Evolutionary conservation across 1,140 invertebrate species (phyloP).

Genomic region (Venturia canescens): DNA sequence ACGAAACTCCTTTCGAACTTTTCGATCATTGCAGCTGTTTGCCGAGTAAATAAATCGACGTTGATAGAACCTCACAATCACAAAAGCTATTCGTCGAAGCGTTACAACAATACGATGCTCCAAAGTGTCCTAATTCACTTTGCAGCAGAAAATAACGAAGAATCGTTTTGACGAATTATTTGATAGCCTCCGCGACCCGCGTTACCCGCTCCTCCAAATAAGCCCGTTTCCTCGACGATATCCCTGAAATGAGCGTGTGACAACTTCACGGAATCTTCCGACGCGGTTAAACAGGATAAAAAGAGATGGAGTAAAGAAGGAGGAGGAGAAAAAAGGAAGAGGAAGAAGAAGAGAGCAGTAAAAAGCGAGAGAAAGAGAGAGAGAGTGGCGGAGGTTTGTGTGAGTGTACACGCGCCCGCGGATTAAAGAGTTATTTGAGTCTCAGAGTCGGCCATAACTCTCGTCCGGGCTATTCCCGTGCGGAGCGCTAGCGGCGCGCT

Average conservation of each 20-base stretch:
- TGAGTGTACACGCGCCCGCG: slow-evolving; percentile 66
- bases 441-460: slow-evolving; percentile 76
- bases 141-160: neutral
- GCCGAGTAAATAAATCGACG: neutral
- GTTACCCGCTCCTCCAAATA: slow-evolving; percentile 25
- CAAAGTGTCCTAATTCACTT: neutral
- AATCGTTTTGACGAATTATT: neutral
- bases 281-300: slow-evolving; percentile 14
- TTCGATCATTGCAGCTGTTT: too few species aligned
- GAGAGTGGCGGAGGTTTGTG: slow-evolving; percentile 53
- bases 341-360: slow-evolving; percentile 23
- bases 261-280: slow-evolving; percentile 41
- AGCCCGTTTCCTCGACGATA: slow-evolving; percentile 40
- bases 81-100: neutral
- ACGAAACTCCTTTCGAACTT: too few species aligned
- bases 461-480: slow-evolving; percentile 74
- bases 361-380: slow-evolving; percentile 34
- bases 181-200: neutral
- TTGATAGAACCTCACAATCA: neutral
- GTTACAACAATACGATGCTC: neutral
- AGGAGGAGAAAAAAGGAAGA: slow-evolving; percentile 28
- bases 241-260: slow-evolving; percentile 32
- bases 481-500: slow-evolving; percentile 51
- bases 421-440: slow-evolving; percentile 78
- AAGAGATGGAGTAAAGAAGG: slow-evolving; percentile 20